Base-by-base conservation (phyloP, 2,797 vertebrate genomes). In the Limnodromus scolopaceus region DNA sequence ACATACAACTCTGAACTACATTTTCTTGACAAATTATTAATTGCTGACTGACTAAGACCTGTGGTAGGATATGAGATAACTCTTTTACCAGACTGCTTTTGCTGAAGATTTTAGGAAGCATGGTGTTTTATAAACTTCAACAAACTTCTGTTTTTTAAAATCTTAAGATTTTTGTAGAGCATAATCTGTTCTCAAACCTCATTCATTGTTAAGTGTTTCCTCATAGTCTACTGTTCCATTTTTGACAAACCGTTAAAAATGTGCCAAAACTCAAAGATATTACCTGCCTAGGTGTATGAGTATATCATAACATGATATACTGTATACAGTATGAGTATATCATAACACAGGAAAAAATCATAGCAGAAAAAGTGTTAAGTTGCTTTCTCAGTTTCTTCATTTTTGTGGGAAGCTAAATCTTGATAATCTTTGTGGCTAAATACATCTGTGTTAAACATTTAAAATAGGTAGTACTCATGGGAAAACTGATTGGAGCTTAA, bases 401-500 rank as follows among this genome's bases (percentile, higher is more conserved):
- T 97, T 98, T 97, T 91, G 77, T 96, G 89, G 84, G 77, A 97
- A 97, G 95, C 61, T 96, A 89, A 95, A 90, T 87, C 36, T 97
- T n/a, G 16, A 68, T 97, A 98, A 91, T 97, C 96, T 95, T 77
- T 97, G 96, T 97, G 96, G 81, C 93, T 98, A 97, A 97, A 90
- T 97, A 88, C 64, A 95, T 95, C 93, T 94, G 46, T 94, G 93
- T 96, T 97, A 96, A 98, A 97, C 97, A 96, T 98, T 98, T 98
- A 95, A 97, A 98, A 97, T 97, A 97, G 88, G 96, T 92, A 72
- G 84, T 95, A 75, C 98, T 97, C 97, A 41, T 80, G 98, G 97
- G 98, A 97, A 97, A 98, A 97, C 95, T 96, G 97, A 98, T 97
- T 97, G 97, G 93, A 97, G 97, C 94, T 98, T 98, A 97, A 97